Conservation (phyloP, 2,888 invertebrate genomes). For the Xestia rhomboidea region DNA sequence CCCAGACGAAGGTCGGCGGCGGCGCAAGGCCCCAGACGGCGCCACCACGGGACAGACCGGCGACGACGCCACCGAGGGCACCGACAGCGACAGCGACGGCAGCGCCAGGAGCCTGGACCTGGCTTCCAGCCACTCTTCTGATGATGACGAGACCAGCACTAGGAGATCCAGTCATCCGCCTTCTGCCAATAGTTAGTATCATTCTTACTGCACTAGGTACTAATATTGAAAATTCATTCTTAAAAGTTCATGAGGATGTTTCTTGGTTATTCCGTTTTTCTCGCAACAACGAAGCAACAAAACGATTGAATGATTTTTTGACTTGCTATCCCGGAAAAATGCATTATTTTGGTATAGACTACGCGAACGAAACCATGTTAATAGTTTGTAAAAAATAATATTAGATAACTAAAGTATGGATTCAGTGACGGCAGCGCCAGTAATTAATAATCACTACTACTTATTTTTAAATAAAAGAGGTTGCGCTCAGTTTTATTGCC, state of each 20-base stretch:
- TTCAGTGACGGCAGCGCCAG: conserved; percentile 94
- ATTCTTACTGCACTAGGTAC: neutral
- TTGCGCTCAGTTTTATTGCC: no score
- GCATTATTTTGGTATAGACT: neutral
- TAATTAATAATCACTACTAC: no score
- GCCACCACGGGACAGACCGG: conserved; percentile 48
- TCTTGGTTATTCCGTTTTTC: neutral
- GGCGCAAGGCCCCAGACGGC: conserved; percentile 76
- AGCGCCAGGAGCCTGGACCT: conserved; percentile 96
- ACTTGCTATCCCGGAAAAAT: neutral
- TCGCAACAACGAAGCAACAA: neutral
- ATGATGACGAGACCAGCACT: conserved; percentile 93
- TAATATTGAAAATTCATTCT: neutral
- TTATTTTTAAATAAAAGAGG: no score
- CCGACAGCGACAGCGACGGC: conserved; percentile 95
- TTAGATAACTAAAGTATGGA: neutral
- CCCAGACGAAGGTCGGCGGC: conserved; percentile 80
- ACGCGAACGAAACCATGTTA: neutral
- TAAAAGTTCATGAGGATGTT: no score
- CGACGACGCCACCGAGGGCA: conserved; percentile 90
- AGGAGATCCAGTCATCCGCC: conserved; percentile 78
- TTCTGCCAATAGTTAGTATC: conserved; percentile 66
- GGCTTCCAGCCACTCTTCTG: conserved; percentile 98
- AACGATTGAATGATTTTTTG: neutral
- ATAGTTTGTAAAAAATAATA: neutral